A percentile compares a stretch with the other conserved stretches of the same genome.
These are phyloP conservation scores for Nothoprocta perdicaria DNA, from an alignment of 2,113 vertebrate genomes.

Conservation along the genomic window DNA sequence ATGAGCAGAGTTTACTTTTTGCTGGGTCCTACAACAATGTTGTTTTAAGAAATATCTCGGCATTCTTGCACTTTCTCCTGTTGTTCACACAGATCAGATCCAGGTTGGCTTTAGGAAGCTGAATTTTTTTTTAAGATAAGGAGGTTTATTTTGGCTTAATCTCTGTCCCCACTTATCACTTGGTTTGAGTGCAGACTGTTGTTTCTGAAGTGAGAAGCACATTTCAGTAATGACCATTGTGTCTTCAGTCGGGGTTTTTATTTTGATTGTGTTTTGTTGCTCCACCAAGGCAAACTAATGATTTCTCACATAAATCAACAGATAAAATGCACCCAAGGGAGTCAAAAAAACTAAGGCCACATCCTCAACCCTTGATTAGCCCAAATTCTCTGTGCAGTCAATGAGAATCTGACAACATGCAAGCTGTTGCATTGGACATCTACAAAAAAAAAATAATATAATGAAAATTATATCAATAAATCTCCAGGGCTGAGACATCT, in stretches of 20 bases:
- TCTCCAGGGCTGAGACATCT: not conserved
- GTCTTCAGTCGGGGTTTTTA: constrained; percentile 16
- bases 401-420: not conserved
- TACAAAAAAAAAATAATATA: not conserved
- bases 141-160: constrained; percentile 59
- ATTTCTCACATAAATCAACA: constrained; percentile 61
- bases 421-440: not conserved
- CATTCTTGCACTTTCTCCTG: constrained; percentile 38
- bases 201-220: constrained; percentile 47
- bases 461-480: constrained; percentile 5
- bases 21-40: constrained; percentile 34
- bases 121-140: constrained; percentile 61
- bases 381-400: not conserved
- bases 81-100: constrained; percentile 48
- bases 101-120: constrained; percentile 50
- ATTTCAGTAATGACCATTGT: constrained; percentile 27
- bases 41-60: constrained; percentile 52
- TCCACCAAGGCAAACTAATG: constrained; percentile 37
- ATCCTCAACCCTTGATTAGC: not conserved
- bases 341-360: not conserved
- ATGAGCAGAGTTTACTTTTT: not conserved
- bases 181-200: constrained; percentile 8
- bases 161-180: constrained; percentile 52
- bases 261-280: constrained; percentile 39
- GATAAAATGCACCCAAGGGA: constrained; percentile 14